Conservation (phyloP, 1,140 invertebrate species). For the Trichonephila inaurata region DNA sequence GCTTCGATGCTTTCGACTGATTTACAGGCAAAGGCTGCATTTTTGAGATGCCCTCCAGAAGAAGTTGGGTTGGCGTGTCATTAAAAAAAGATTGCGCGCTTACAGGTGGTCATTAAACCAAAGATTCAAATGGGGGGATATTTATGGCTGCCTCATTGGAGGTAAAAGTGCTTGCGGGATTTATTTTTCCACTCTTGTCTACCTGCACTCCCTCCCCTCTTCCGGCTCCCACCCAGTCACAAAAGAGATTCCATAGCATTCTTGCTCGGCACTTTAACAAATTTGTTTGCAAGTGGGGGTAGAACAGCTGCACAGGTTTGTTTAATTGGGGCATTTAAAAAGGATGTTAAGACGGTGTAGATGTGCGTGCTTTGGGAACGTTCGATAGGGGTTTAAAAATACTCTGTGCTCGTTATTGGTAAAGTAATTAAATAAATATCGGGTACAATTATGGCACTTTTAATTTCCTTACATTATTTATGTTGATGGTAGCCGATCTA, state of each 20-base stretch:
- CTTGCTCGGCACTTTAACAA: conserved; percentile 21
- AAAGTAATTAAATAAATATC: conserved; percentile 32
- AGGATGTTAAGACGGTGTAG: conserved; percentile 9
- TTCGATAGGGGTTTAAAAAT: conserved; percentile 22
- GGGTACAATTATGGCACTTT: neutral
- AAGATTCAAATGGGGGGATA: conserved; percentile 6
- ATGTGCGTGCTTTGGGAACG: neutral
- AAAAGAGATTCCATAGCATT: conserved; percentile 7
- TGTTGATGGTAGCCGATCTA: neutral
- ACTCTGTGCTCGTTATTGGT: conserved; percentile 26
- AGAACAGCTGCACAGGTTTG: neutral
- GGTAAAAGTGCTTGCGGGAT: conserved; percentile 56
- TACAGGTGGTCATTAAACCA: conserved; percentile 60
- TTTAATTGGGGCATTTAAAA: conserved; percentile 39
- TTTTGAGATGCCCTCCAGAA: conserved; percentile 70
- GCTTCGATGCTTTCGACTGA: conserved; percentile 75
- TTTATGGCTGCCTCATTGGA: conserved; percentile 41
- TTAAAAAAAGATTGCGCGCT: conserved; percentile 66
- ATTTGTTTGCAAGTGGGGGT: conserved; percentile 37
- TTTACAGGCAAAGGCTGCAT: conserved; percentile 65
- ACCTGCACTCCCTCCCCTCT: neutral
- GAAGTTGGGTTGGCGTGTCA: conserved; percentile 50
- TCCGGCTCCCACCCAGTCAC: neutral
- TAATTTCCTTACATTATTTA: conserved; percentile 17
- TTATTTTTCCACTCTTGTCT: conserved; percentile 42